Evolutionary conservation across 1,140 invertebrate genomes (phyloP).

Genomic region (Augochlora pura): DNA sequence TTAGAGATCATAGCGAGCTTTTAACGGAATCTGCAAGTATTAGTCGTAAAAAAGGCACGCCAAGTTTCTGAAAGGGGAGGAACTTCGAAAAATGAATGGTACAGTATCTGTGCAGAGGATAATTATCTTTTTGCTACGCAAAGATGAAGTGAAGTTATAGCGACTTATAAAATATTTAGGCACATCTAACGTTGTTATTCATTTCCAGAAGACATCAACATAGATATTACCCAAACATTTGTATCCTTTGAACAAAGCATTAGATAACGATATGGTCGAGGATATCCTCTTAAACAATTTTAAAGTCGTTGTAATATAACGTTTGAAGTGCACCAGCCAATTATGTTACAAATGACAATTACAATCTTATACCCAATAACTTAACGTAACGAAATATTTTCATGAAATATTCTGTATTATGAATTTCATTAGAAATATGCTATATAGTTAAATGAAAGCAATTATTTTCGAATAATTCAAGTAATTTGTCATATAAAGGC

Average conservation of each 20-base stretch:
- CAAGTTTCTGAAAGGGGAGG: slow-evolving; percentile 79
- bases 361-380: too few species aligned
- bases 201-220: background rate
- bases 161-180: slow-evolving; percentile 82
- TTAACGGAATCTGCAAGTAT: slow-evolving; percentile 82
- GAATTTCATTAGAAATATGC: too few species aligned
- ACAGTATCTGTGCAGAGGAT: slow-evolving; percentile 78
- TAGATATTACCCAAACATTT: background rate
- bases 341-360: too few species aligned
- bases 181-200: slow-evolving; percentile 50
- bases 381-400: too few species aligned
- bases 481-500: too few species aligned
- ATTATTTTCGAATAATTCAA: too few species aligned
- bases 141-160: slow-evolving; percentile 82
- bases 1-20: slow-evolving; percentile 83
- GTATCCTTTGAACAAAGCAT: slow-evolving; percentile 62
- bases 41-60: slow-evolving; percentile 78
- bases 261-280: slow-evolving; percentile 61
- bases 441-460: too few species aligned
- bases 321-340: too few species aligned
- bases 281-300: too few species aligned
- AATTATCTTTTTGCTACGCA: slow-evolving; percentile 83
- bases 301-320: too few species aligned
- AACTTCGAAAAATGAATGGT: slow-evolving; percentile 49
- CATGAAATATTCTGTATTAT: too few species aligned